These are phyloP conservation scores for Staurois parvus DNA, from an alignment of 2,797 vertebrate species.

Conservation along the genomic window DNA sequence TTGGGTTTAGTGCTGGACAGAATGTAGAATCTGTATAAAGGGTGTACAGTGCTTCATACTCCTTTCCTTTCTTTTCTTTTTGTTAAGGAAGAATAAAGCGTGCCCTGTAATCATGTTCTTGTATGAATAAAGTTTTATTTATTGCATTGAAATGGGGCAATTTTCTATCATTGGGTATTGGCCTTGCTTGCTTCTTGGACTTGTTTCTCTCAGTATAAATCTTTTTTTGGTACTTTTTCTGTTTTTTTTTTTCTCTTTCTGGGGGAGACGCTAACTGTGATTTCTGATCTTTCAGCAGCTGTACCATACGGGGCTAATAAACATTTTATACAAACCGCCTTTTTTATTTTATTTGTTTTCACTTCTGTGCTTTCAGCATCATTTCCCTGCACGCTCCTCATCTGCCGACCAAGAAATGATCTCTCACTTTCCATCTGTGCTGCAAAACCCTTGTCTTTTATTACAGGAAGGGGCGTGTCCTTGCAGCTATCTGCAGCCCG, in stretches of 20 bases:
- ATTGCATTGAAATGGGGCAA: conserved; percentile 74
- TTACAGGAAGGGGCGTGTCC: not conserved
- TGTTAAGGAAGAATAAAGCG: conserved; percentile 69
- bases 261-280: conserved; percentile 50
- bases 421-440: not conserved
- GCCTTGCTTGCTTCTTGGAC: conserved; percentile 40
- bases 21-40: conserved; percentile 70
- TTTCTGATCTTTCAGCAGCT: conserved; percentile 40
- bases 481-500: no score
- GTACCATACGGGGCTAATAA: conserved; percentile 44
- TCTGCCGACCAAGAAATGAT: conserved; percentile 35
- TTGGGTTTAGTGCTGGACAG: conserved; percentile 63
- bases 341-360: not conserved
- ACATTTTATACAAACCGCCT: conserved; percentile 51
- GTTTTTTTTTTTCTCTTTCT: not conserved
- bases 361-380: not conserved
- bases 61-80: conserved; percentile 42
- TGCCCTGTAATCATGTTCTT: conserved; percentile 78
- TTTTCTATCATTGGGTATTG: conserved; percentile 10
- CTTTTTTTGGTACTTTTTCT: conserved; percentile 19
- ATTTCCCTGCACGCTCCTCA: not conserved
- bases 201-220: conserved; percentile 27
- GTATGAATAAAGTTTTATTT: conserved; percentile 86
- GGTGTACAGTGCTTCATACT: conserved; percentile 72
- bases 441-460: conserved; percentile 13